Evolutionary conservation across 1,140 invertebrate genomes (phyloP).

Genomic region (Venturia canescens): DNA sequence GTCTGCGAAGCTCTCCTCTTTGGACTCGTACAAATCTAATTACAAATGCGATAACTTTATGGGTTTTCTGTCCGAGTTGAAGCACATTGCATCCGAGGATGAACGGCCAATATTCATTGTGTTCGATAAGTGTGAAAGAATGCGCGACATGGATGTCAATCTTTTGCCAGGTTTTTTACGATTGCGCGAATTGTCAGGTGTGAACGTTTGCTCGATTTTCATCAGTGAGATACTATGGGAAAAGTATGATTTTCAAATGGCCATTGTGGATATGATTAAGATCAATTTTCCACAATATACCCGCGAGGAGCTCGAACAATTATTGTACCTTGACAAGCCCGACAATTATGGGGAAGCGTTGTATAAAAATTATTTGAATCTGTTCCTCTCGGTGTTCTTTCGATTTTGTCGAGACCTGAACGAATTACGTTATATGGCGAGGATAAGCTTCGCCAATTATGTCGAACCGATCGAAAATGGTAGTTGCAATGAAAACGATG

Average conservation of each 20-base stretch:
- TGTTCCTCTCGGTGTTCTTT: constrained; percentile 89
- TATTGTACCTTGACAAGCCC: constrained; percentile 79
- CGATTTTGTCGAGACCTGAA: constrained; percentile 88
- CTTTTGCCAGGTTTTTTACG: constrained; percentile 84
- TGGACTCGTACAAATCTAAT: constrained; percentile 65
- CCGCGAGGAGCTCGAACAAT: constrained; percentile 85
- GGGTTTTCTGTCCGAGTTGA: constrained; percentile 83
- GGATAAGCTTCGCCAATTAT: constrained; percentile 85
- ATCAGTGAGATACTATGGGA: constrained; percentile 88
- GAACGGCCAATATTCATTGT: constrained; percentile 80
- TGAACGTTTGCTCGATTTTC: constrained; percentile 87
- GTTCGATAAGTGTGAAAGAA: constrained; percentile 87
- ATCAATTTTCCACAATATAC: constrained; percentile 90
- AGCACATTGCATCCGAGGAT: constrained; percentile 64
- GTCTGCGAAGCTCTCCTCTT: constrained; percentile 65
- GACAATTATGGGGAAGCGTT: constrained; percentile 75
- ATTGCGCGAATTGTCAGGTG: constrained; percentile 84
- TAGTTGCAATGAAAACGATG: constrained; percentile 79
- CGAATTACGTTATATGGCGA: constrained; percentile 86
- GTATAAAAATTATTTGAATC: constrained; percentile 87
- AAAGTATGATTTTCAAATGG: constrained; percentile 85
- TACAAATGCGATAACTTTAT: constrained; percentile 84
- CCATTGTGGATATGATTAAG: constrained; percentile 85
- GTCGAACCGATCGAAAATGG: constrained; percentile 84
- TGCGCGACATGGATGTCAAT: constrained; percentile 85